These are phyloP conservation scores for Gadopsis bispinosus DNA, from an alignment of 2,797 vertebrate species.

Conservation along the genomic window DNA sequence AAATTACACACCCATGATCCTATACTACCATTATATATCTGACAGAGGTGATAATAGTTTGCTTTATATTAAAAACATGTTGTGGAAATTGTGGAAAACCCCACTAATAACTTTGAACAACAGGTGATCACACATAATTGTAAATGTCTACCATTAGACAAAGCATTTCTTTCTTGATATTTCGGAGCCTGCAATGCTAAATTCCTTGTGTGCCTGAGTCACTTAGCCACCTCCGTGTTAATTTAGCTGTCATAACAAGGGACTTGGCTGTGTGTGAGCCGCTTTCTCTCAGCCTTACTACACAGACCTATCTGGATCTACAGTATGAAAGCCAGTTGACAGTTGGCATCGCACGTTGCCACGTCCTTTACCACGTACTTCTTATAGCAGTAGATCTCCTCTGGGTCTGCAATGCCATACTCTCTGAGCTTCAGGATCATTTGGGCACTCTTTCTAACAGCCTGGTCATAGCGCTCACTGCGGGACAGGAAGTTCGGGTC, in stretches of 20 bases:
- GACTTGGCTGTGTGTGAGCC: neutral
- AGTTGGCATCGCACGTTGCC: neutral
- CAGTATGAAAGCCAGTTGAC: neutral
- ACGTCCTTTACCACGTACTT: slow-evolving; percentile 82
- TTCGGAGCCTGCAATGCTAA: neutral
- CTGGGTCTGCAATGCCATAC: slow-evolving; percentile 92
- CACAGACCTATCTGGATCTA: neutral
- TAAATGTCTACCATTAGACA: neutral
- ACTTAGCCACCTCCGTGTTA: neutral
- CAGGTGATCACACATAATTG: neutral
- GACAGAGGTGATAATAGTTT: neutral
- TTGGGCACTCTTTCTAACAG: slow-evolving; percentile 90
- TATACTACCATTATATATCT: neutral
- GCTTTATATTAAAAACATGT: neutral
- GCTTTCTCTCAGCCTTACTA: neutral
- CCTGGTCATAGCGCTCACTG: slow-evolving; percentile 93
- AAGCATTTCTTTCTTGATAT: neutral
- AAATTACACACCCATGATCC: neutral
- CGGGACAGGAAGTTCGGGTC: slow-evolving; percentile 94
- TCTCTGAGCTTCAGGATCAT: slow-evolving; percentile 94
- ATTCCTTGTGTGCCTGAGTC: neutral
- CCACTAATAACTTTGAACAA: neutral
- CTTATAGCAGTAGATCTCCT: slow-evolving; percentile 95
- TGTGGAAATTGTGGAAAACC: neutral
- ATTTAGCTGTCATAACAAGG: neutral